Evolutionary conservation across 2,113 vertebrate genomes (phyloP), one percentile per base, ranked within the genome.

Genomic region (Henicopernis longicauda): DNA sequence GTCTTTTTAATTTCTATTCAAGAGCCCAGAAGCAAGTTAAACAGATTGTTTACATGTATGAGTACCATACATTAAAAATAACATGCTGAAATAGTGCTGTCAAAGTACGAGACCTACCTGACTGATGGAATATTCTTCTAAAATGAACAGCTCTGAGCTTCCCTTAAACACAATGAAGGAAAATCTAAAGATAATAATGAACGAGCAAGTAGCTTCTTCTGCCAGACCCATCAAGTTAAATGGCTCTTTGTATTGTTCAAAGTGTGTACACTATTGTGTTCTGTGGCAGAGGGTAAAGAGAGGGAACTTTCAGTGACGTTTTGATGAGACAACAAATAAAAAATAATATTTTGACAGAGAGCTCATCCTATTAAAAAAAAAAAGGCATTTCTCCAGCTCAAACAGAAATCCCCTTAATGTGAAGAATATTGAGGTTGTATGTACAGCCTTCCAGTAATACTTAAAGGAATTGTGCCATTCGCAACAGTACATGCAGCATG

Each of bases 291-390:
- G 76, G 94, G 95, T 91, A 94, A 96, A 96, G 93, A 89, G 88
- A 92, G 74, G 85, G 77, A 96, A 96, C 89, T 94, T 95, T 80
- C 81, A 96, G 62, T 94, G 94, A 96, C 1, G 11, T 95, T 94
- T 97, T 89, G 97, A 93, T 89, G 77, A 89, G 96, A 94, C 74
- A 98, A 96, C 79, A 96, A 97, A 97, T 84, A 96, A 96, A 96
- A 98, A 98, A 95, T 93, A 97, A 96, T 97, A 95, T 88, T 97
- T 94, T 97, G 97, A 96, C 97, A 96, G 87, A 93, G 52, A 96
- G 57, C 40, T 95, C 49, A 82, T 96, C 83, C 44, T 94, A 97
- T 85, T 85, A 16, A 76, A 91, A 85, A 93, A 96, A 85, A 92
- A 50, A 94, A 90, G 74, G 7, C 15, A 40, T 54, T 79, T 85